Conservation (phyloP, 2,888 invertebrate species). For the Rhagium mordax region DNA sequence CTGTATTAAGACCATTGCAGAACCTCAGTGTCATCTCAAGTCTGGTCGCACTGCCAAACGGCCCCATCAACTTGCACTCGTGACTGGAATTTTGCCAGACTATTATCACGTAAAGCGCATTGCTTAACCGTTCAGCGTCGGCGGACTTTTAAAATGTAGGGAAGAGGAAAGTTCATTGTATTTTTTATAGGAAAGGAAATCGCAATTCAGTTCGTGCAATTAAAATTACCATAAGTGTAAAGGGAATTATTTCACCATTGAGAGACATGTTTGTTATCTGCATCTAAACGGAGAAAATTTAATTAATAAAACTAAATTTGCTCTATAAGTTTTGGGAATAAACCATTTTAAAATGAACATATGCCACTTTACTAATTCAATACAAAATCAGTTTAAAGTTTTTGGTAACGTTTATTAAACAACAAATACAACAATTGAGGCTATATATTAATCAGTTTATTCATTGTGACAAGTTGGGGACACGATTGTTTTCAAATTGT, state of each 20-base stretch:
- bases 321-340: too few species aligned
- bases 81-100: constrained; percentile 49
- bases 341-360: too few species aligned
- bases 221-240: too few species aligned
- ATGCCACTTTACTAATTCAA: too few species aligned
- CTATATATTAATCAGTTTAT: background rate
- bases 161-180: background rate
- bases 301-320: too few species aligned
- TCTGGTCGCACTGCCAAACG: constrained; percentile 52
- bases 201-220: too few species aligned
- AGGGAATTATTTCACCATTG: too few species aligned
- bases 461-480: background rate
- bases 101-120: constrained; percentile 38
- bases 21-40: constrained; percentile 52
- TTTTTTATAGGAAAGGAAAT: background rate
- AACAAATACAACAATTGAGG: too few species aligned
- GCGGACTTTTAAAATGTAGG: background rate
- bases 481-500: background rate
- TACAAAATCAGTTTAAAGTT: too few species aligned
- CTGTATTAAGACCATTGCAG: constrained; percentile 53
- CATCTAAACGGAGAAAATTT: too few species aligned
- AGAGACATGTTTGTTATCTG: too few species aligned
- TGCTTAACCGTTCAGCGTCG: constrained; percentile 12
- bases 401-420: too few species aligned
- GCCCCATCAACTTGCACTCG: constrained; percentile 51